Evolutionary conservation across 2,797 vertebrate genomes (phyloP), one percentile per base, ranked within the genome.

Genomic region (Hippoglossus hippoglossus): DNA sequence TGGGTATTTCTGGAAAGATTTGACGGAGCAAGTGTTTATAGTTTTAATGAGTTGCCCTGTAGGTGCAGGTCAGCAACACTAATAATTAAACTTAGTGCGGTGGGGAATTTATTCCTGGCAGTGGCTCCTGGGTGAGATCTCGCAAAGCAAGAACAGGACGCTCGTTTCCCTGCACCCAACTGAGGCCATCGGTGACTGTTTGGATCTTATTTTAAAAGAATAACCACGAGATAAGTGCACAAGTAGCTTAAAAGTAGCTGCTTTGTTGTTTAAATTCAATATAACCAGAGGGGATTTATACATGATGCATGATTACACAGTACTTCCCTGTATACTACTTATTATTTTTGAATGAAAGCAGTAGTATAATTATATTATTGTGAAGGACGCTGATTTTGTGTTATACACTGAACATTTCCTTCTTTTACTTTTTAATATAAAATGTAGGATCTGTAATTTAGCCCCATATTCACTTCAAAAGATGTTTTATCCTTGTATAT

Each of bases 61-160:
- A 77, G 68, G 86, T 89, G 81, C 47, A 74, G 82, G 84, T 82
- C 69, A 71, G 65, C 54, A 73, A 51, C 85, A 73, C 72, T 87
- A 72, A 82, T 87, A 84, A 91, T 84, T 83, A 88, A 87, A 85
- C 67, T 71, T 82, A 67, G 44, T 66, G 71, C 85, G 82, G 84
- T 63, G 62, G 71, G 75, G 71, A 73, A 73, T 77, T 74, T 79
- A 84, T 84, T 84, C 58, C 67, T 85, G 85, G 75, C 80, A 83
- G 67, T 21, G 2, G 64, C 66, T 75, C 41, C 39, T 0, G 53
- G 80, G 79, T 63, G 49, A 71, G 56, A 74, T 21, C 2, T 36
- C 63, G 39, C 68, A 9, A 55, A 61, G 58, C 58, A 55, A 73
- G 13, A 77, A 62, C 28, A 71, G 8, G 12, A 61, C 51, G 52